These are phyloP conservation scores for Seira musarum DNA, from an alignment of 2,888 invertebrate species.

Conservation along the genomic window DNA sequence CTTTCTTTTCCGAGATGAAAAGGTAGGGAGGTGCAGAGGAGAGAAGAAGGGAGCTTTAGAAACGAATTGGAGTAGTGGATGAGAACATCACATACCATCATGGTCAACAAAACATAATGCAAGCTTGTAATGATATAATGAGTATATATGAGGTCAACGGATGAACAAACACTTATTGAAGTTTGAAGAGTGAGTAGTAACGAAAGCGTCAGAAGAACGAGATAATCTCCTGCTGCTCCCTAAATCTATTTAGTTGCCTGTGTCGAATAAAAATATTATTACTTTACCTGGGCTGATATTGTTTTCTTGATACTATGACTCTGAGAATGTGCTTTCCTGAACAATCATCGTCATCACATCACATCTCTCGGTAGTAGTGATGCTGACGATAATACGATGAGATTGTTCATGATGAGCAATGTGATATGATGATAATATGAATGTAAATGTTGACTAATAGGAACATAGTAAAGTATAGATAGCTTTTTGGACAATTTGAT, in stretches of 20 bases:
- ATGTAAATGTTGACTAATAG: conserved; percentile 44
- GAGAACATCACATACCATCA: conserved; percentile 18
- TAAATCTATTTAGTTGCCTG: conserved; percentile 12
- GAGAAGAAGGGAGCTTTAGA: too few relatives aligned
- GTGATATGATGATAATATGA: conserved; percentile 49
- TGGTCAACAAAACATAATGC: conserved; percentile 37
- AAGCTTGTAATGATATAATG: conserved; percentile 58
- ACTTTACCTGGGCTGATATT: neutral
- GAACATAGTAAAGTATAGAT: neutral
- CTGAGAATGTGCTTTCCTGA: neutral
- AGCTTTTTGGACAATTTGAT: conserved; percentile 1
- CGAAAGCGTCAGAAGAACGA: conserved; percentile 36
- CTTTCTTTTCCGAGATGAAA: conserved; percentile 32
- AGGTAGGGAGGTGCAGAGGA: conserved; percentile 15
- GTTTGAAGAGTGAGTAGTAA: conserved; percentile 21
- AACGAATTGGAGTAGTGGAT: too few relatives aligned
- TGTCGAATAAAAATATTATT: conserved; percentile 15
- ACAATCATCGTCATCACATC: conserved; percentile 6
- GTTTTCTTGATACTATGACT: neutral
- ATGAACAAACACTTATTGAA: conserved; percentile 59
- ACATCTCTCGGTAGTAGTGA: conserved; percentile 4
- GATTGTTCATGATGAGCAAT: conserved; percentile 38
- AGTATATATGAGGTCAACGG: conserved; percentile 53
- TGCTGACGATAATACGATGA: neutral
- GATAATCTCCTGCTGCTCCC: conserved; percentile 48